Conservation (phyloP, 2,797 vertebrate species). For the Simalia tracyae region DNA sequence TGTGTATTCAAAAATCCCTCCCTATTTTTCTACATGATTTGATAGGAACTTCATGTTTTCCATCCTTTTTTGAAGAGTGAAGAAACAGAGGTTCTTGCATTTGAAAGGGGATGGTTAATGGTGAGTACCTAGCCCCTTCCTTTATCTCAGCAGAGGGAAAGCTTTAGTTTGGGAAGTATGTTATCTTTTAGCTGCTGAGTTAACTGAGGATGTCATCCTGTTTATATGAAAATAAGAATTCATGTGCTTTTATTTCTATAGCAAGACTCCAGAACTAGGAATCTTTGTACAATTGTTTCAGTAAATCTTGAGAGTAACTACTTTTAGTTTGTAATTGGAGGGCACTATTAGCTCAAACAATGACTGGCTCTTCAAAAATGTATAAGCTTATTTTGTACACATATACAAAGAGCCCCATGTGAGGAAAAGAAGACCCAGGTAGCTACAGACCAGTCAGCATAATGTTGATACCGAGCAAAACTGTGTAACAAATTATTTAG, state of each 20-base stretch:
- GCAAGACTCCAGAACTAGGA: background rate
- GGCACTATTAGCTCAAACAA: background rate
- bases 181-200: background rate
- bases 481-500: background rate
- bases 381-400: background rate
- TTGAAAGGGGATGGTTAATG: background rate
- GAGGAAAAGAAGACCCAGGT: background rate
- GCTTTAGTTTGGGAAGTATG: background rate
- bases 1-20: too few relatives aligned
- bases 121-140: background rate
- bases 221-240: background rate
- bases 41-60: background rate
- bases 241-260: background rate
- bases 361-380: background rate
- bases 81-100: background rate
- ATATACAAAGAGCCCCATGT: background rate
- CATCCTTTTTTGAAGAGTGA: too few relatives aligned
- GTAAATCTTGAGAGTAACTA: background rate
- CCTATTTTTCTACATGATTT: too few relatives aligned
- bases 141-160: background rate
- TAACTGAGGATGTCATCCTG: background rate
- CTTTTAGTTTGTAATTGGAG: background rate
- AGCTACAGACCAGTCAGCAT: background rate
- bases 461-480: background rate
- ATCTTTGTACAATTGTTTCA: background rate